phyloP scores from a whole-genome alignment of 1,140 invertebrate genomes.

The Periplaneta americana region DNA sequence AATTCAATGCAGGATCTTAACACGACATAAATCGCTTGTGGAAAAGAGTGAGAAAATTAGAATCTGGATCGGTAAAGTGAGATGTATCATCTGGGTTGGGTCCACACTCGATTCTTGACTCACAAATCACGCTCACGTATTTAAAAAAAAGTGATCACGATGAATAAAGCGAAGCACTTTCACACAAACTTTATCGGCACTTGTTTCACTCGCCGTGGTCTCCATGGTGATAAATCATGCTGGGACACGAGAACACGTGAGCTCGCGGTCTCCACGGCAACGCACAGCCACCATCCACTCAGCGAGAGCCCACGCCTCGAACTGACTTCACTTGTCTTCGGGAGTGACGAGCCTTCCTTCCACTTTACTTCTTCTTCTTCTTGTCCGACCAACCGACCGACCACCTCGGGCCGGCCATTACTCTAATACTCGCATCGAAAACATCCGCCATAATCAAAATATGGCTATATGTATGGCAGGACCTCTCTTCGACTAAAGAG shows the following conservation, averaged over 20 bases:
- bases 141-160: too few species aligned
- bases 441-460: neutral
- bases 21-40: too few species aligned
- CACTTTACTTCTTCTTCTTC: neutral
- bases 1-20: too few species aligned
- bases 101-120: neutral
- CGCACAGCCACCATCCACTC: neutral
- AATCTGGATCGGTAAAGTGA: too few species aligned
- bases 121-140: neutral
- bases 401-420: neutral
- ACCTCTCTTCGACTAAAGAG: too few species aligned
- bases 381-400: neutral
- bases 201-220: too few species aligned
- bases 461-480: too few species aligned
- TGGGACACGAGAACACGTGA: neutral
- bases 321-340: conserved; percentile 9
- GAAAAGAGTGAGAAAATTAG: too few species aligned
- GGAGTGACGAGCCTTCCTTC: conserved; percentile 4
- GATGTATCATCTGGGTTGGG: too few species aligned
- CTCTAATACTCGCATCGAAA: neutral
- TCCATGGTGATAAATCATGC: too few species aligned
- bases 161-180: too few species aligned
- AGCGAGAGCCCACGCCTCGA: neutral
- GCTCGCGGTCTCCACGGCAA: neutral
- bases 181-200: too few species aligned